Percentiles rank a stretch among this genome's conserved stretches.
Evolutionary conservation across 2,888 invertebrate species (phyloP).

Genomic region (Meghimatium bilineatum): DNA sequence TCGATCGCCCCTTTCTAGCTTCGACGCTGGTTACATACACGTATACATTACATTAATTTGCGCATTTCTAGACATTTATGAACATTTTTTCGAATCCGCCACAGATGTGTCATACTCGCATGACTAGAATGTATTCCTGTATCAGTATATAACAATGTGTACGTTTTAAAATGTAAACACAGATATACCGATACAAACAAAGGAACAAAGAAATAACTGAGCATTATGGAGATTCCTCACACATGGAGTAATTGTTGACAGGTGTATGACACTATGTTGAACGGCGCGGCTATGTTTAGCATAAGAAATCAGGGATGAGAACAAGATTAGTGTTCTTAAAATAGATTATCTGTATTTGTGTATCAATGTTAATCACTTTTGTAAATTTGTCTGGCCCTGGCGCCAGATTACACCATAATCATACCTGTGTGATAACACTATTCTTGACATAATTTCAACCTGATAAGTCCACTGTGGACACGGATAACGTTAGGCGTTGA

Average conservation of each 20-base stretch:
- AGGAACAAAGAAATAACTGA: not conserved
- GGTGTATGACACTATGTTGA: not conserved
- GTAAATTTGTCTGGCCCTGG: not conserved
- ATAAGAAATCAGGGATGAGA: not conserved
- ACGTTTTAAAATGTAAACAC: not conserved
- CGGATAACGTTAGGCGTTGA: not conserved
- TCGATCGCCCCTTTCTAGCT: too few species aligned
- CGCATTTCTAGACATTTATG: too few species aligned
- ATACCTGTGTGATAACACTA: not conserved
- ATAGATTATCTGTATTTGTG: not conserved
- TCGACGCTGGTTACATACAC: too few species aligned
- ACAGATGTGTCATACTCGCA: too few species aligned
- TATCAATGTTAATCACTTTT: not conserved
- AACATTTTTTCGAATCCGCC: too few species aligned
- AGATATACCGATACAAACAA: not conserved
- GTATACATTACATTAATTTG: too few species aligned
- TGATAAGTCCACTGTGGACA: not conserved
- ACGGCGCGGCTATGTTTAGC: not conserved
- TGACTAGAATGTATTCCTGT: too few species aligned
- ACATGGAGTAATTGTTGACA: not conserved
- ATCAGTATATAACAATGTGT: too few species aligned
- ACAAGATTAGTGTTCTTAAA: not conserved
- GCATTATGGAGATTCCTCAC: not conserved
- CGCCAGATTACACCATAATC: not conserved
- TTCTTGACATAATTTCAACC: conserved; percentile 10